These are phyloP conservation scores for Sturnira hondurensis DNA, from an alignment of 2,113 vertebrate genomes.

Conservation along the genomic window DNA sequence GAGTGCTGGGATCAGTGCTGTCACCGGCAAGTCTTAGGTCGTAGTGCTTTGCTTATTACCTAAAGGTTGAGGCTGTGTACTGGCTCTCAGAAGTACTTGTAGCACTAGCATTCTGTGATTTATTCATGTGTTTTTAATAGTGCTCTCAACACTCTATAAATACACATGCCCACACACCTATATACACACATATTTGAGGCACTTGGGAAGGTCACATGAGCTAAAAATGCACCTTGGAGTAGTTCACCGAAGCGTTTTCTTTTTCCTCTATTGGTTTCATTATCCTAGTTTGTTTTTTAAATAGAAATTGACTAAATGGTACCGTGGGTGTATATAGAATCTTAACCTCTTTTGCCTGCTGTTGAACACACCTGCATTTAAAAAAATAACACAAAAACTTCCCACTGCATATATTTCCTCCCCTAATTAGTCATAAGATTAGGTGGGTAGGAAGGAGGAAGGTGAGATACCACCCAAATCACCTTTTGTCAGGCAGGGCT, in stretches of 20 bases:
- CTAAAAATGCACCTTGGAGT: constrained; percentile 56
- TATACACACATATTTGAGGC: not conserved
- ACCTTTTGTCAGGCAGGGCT: not conserved
- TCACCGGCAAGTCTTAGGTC: not conserved
- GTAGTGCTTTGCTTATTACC: constrained; percentile 10
- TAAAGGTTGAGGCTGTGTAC: constrained; percentile 8
- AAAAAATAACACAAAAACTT: not conserved
- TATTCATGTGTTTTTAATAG: constrained; percentile 56
- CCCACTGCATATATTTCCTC: not conserved
- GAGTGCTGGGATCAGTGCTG: not conserved
- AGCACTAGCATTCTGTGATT: constrained; percentile 21
- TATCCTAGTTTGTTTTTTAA: constrained; percentile 64
- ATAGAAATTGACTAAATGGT: constrained; percentile 62
- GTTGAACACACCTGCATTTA: constrained; percentile 1
- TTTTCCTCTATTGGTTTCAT: constrained; percentile 40
- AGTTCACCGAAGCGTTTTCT: constrained; percentile 47
- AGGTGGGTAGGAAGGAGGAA: not conserved
- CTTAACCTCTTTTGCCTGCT: constrained; percentile 30
- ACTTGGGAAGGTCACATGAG: constrained; percentile 56
- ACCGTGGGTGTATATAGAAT: constrained; percentile 26
- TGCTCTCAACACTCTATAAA: constrained; percentile 55
- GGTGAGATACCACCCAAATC: not conserved
- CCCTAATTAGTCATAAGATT: not conserved
- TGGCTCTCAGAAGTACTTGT: constrained; percentile 10
- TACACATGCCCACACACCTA: constrained; percentile 43